phyloP scores from a whole-genome alignment of 2,797 vertebrate genomes.

The Artibeus jamaicensis region DNA sequence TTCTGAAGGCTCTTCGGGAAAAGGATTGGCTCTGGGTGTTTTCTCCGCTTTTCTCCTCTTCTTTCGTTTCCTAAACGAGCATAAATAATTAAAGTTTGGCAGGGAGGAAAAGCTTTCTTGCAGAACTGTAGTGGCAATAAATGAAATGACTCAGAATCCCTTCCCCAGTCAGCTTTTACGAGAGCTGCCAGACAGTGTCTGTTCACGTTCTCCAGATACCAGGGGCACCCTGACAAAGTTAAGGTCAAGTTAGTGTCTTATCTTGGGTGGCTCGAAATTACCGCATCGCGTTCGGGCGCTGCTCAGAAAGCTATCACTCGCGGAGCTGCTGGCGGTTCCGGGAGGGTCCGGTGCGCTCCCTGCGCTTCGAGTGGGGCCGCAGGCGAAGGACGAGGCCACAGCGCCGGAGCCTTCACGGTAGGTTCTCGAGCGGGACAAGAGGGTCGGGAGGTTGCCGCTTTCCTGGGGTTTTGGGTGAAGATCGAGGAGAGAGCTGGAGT shows the following conservation, averaged over 20 bases:
- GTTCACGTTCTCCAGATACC: slow-evolving; percentile 89
- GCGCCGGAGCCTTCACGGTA: slow-evolving; percentile 64
- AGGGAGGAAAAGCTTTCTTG: slow-evolving; percentile 88
- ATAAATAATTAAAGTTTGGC: slow-evolving; percentile 90
- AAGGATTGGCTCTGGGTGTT: slow-evolving; percentile 77
- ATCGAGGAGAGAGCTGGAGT: not conserved
- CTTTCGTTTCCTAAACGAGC: slow-evolving; percentile 86
- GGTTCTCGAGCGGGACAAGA: slow-evolving; percentile 51
- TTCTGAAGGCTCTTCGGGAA: slow-evolving; percentile 49
- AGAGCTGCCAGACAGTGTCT: slow-evolving; percentile 89
- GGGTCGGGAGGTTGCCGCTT: slow-evolving; percentile 45
- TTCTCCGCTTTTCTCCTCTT: slow-evolving; percentile 70
- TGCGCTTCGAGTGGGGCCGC: slow-evolving; percentile 48
- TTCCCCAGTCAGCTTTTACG: slow-evolving; percentile 89
- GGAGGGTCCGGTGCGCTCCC: slow-evolving; percentile 28
- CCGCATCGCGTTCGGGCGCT: slow-evolving; percentile 77
- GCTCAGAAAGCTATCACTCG: slow-evolving; percentile 50
- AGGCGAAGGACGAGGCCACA: slow-evolving; percentile 59
- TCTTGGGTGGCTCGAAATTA: slow-evolving; percentile 86
- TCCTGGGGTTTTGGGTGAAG: slow-evolving; percentile 1
- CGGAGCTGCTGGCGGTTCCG: slow-evolving; percentile 30
- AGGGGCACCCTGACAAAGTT: slow-evolving; percentile 97
- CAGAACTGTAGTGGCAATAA: slow-evolving; percentile 89
- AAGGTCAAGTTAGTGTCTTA: slow-evolving; percentile 99
- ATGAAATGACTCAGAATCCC: slow-evolving; percentile 90